Evolutionary conservation across 1,140 invertebrate species (phyloP), one percentile per base, ranked within the genome.

Genomic region (Pseudomyrmex gracilis): DNA sequence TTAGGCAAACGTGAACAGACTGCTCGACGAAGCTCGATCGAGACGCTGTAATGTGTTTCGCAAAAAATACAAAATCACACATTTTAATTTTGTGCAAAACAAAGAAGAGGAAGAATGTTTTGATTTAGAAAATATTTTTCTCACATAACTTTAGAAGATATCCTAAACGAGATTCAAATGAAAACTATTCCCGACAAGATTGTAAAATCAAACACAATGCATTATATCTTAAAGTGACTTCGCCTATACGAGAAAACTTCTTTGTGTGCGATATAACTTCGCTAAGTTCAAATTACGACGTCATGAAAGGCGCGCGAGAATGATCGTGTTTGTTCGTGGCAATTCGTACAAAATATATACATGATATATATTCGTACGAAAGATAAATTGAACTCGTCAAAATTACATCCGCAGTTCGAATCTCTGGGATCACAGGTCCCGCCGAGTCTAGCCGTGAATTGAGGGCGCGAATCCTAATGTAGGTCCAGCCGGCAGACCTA

Each of bases 311-410:
- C 8, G 10, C 15, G 10, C 20, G 45, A 76, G 17, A 34, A 34
- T 64, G 5, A 9, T 12, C 15, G 8, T 10, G 57, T 51, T 53
- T 74, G 49, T 73, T 58, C 71, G 55, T 73, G 55, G 71, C 71
- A 73, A 47, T 34, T 34, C 5, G 4, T 34, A 34, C 34, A 34
- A 34, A 34, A 34, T 34, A 34, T 34, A 34, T 34, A 34, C 34
- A 34, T 34, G 34, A 34, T 47, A 58, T 22, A 17, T 45, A 53
- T 17, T 58, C 0, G 1, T 66, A 53, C 4, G 24, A 57, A 58
- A 57, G 10, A 63, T 1, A 67, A 47, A 51, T n/a, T 17, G 49
- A 82, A 20, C 7, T 49, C n/a, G 1, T 43, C 22, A 13, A 66
- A 71, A 22, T 63, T 43, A 51, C 8, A 20, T 34, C 68, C 12